phyloP scores from a whole-genome alignment of 2,888 invertebrate species.

The Ectemnius continuus region DNA sequence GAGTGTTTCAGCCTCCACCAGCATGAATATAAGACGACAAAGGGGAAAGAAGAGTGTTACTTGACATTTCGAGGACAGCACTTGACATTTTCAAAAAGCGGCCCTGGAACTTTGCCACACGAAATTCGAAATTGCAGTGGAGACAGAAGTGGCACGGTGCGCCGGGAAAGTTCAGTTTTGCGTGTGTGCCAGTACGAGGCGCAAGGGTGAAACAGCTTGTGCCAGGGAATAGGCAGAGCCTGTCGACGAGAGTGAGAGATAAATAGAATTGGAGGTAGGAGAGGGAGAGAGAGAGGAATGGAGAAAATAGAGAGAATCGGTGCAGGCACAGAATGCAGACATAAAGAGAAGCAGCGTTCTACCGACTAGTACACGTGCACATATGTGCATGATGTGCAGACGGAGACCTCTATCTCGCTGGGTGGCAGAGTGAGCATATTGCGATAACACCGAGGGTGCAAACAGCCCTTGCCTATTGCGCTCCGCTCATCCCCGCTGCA shows the following conservation, averaged over 20 bases:
- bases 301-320: not conserved
- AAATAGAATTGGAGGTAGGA: not conserved
- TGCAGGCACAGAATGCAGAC: not conserved
- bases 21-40: too few relatives aligned
- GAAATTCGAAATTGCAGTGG: too few relatives aligned
- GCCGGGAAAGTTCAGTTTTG: not conserved
- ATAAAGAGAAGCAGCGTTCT: not conserved
- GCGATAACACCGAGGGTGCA: constrained; percentile 75
- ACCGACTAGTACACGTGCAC: constrained; percentile 40
- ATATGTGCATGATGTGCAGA: constrained; percentile 44
- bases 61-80: too few relatives aligned
- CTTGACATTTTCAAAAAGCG: too few relatives aligned
- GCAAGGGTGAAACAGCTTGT: too few relatives aligned
- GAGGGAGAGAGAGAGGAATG: constrained; percentile 8
- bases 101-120: too few relatives aligned
- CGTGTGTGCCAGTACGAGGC: too few relatives aligned
- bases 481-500: constrained; percentile 25
- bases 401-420: constrained; percentile 54
- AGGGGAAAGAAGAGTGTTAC: too few relatives aligned
- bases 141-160: not conserved
- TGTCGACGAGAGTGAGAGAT: not conserved
- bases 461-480: constrained; percentile 65
- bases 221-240: not conserved
- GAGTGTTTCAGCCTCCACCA: too few relatives aligned
- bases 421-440: constrained; percentile 66